A percentile compares a stretch with the other conserved stretches of the same genome.
Evolutionary conservation across 92 coral and sea anemone species (phyloP).

Genomic region (Epizoanthus rinbou): DNA sequence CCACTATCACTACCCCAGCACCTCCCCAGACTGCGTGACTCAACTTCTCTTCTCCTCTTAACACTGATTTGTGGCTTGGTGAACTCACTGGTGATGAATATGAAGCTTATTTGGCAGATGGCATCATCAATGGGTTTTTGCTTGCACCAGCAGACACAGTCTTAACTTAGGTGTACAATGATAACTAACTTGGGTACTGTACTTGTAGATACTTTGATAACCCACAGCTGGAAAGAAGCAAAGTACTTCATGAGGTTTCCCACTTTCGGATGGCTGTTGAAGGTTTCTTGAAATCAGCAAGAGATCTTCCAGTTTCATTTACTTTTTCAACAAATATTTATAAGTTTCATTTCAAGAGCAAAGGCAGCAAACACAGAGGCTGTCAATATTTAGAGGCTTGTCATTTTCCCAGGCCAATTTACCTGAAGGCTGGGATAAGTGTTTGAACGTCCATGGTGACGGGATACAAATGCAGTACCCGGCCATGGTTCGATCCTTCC

Average conservation of each 20-base stretch:
- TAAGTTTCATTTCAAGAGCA: conserved; percentile 35
- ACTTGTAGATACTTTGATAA: conserved; percentile 7
- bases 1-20: too few relatives aligned
- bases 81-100: too few relatives aligned
- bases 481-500: conserved; percentile 33
- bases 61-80: too few relatives aligned
- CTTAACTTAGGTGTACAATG: too few relatives aligned
- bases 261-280: conserved; percentile 20
- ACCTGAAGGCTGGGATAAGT: conserved; percentile 40
- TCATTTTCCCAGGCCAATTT: conserved; percentile 37
- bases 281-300: not conserved
- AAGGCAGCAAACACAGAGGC: conserved; percentile 34
- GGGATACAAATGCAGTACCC: conserved; percentile 36
- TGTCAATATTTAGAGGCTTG: conserved; percentile 16
- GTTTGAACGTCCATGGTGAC: conserved; percentile 29
- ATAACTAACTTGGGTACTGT: not conserved
- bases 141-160: too few relatives aligned
- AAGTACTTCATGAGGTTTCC: not conserved
- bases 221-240: not conserved
- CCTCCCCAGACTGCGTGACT: too few relatives aligned
- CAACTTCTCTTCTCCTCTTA: too few relatives aligned
- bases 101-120: too few relatives aligned
- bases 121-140: too few relatives aligned
- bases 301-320: conserved; percentile 20
- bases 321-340: conserved; percentile 10